Percentiles rank a stretch among this genome's conserved stretches.
Conservation (phyloP, 2,888 invertebrate species). For the Leptodirus hochenwartii region DNA sequence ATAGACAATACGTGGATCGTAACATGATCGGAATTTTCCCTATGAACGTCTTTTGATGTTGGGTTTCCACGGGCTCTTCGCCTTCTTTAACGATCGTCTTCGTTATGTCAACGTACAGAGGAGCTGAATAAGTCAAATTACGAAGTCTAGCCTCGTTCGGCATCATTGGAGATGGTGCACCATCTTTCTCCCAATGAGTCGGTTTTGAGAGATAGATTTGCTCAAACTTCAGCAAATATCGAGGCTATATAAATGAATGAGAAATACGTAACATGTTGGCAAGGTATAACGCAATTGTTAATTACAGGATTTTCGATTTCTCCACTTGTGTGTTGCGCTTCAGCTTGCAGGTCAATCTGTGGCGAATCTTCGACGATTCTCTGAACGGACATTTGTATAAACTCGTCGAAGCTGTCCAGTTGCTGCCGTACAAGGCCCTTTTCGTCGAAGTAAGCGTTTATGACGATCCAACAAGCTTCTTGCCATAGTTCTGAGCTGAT, state of each 20-base stretch:
- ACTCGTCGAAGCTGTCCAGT: slow-evolving; percentile 98
- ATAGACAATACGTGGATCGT: slow-evolving; percentile 88
- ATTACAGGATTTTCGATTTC: slow-evolving; percentile 71
- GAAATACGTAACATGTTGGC: slow-evolving; percentile 4
- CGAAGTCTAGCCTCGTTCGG: slow-evolving; percentile 96
- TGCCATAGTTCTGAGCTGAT: slow-evolving; percentile 98
- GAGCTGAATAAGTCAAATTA: slow-evolving; percentile 95
- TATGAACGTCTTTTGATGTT: slow-evolving; percentile 58
- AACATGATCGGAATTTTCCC: slow-evolving; percentile 98
- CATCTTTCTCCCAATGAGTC: slow-evolving; percentile 99
- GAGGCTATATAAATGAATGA: slow-evolving; percentile 32
- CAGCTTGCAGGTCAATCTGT: slow-evolving; percentile 91
- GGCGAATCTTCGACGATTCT: slow-evolving; percentile 99
- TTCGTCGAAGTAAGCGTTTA: slow-evolving; percentile 99
- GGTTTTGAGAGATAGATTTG: slow-evolving; percentile 99
- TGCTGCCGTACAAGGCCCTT: slow-evolving; percentile 98
- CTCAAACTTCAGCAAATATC: slow-evolving; percentile 90
- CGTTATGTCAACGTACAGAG: slow-evolving; percentile 95
- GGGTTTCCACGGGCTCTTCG: slow-evolving; percentile 71
- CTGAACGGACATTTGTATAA: slow-evolving; percentile 99
- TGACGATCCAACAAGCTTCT: slow-evolving; percentile 99
- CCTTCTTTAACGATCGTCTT: slow-evolving; percentile 88
- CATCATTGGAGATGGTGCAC: slow-evolving; percentile 99
- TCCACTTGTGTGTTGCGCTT: slow-evolving; percentile 91
- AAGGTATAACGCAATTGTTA: slow-evolving; percentile 8